Conservation (phyloP, 2,113 vertebrate species). For the Apaloderma vittatum region DNA sequence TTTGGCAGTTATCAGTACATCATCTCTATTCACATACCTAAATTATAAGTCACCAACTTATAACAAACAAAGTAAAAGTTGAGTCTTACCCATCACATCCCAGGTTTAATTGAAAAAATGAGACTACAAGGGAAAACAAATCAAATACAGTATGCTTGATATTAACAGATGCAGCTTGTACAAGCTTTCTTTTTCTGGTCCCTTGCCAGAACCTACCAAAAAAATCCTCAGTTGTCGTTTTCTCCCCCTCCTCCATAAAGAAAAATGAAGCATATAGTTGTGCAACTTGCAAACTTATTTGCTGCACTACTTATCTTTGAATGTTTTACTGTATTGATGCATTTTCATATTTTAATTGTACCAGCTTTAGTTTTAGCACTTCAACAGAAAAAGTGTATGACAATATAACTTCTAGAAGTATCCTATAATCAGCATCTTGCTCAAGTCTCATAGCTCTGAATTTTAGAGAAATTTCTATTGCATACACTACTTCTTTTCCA, state of each 20-base stretch:
- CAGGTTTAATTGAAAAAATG: background rate
- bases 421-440: background rate
- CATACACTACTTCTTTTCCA: background rate
- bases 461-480: background rate
- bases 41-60: background rate
- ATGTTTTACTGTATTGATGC: background rate
- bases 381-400: background rate
- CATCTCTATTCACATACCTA: background rate
- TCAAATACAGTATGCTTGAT: background rate
- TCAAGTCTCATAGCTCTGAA: background rate
- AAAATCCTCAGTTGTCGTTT: background rate
- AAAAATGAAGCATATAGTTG: background rate
- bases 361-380: background rate
- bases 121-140: background rate
- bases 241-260: background rate
- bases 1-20: background rate
- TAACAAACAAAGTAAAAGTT: background rate
- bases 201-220: background rate
- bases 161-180: background rate
- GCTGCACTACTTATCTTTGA: background rate
- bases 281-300: background rate
- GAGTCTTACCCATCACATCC: background rate
- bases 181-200: background rate
- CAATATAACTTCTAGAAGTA: background rate
- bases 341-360: background rate